Evolutionary conservation across 2,888 invertebrate species (phyloP).

Genomic region (Acronicta psi): DNA sequence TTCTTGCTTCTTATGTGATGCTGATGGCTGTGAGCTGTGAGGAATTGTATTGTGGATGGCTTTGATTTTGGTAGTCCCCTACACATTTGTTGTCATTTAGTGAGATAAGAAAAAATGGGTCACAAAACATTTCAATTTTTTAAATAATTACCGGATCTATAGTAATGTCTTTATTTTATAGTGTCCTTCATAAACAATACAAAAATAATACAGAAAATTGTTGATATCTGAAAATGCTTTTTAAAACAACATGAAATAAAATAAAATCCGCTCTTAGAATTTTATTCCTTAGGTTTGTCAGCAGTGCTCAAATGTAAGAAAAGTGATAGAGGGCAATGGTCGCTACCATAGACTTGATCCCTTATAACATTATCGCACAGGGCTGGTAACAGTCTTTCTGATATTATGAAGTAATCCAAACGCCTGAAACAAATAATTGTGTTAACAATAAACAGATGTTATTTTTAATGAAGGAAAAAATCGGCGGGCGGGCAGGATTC

Average conservation of each 20-base stretch:
- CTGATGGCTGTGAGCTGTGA: too few species aligned
- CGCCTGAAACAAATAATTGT: constrained; percentile 91
- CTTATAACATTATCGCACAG: constrained; percentile 96
- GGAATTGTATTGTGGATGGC: too few species aligned
- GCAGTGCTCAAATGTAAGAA: constrained; percentile 89
- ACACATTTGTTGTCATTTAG: too few species aligned
- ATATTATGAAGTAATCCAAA: constrained; percentile 98
- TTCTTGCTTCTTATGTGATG: too few species aligned
- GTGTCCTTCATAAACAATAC: constrained; percentile 28
- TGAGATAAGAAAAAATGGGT: background rate
- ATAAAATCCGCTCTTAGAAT: constrained; percentile 6
- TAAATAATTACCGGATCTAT: constrained; percentile 6
- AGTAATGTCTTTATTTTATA: constrained; percentile 37
- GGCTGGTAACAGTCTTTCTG: constrained; percentile 92
- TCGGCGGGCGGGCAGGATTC: too few species aligned
- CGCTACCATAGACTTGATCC: constrained; percentile 95
- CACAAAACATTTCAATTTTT: background rate
- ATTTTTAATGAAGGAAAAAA: too few species aligned
- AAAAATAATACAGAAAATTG: constrained; percentile 29
- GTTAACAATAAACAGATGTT: too few species aligned
- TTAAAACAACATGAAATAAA: constrained; percentile 8
- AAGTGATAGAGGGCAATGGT: constrained; percentile 97
- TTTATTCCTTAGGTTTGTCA: constrained; percentile 81
- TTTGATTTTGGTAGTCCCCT: too few species aligned
- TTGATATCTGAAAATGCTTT: constrained; percentile 16